Conservation (phyloP, 1,140 invertebrate species). For the Procambarus clarkii region DNA sequence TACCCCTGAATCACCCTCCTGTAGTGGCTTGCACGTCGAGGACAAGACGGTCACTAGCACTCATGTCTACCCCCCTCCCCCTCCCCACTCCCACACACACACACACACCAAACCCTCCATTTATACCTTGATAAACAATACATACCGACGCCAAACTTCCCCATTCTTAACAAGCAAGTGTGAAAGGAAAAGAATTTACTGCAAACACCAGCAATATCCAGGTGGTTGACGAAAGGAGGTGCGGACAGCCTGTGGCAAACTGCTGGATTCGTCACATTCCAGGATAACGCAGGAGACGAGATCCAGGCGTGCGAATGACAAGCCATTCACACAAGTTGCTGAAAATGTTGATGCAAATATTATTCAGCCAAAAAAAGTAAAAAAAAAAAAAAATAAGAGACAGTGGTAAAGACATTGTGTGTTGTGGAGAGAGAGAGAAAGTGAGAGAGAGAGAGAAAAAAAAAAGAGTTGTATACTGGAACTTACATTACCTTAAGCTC, state of each 20-base stretch:
- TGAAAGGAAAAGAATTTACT: neutral
- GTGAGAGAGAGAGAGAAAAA: neutral
- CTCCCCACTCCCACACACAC: too few species aligned
- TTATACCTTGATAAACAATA: neutral
- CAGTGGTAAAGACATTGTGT: neutral
- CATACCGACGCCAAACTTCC: neutral
- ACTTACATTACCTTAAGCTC: too few species aligned
- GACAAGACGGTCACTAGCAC: too few species aligned
- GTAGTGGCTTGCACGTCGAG: too few species aligned
- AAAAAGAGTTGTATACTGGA: too few species aligned
- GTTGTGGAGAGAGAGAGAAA: neutral
- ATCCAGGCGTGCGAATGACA: slow-evolving; percentile 13
- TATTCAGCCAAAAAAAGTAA: neutral
- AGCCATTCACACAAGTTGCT: slow-evolving; percentile 13
- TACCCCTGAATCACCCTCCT: too few species aligned
- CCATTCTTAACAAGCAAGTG: neutral
- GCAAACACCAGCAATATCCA: neutral
- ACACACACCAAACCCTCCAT: neutral
- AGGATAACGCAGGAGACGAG: neutral
- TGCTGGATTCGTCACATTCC: neutral
- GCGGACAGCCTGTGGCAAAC: neutral
- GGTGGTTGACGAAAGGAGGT: neutral
- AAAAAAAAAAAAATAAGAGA: neutral
- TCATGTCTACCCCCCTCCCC: too few species aligned
- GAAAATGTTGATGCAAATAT: slow-evolving; percentile 5